Conservation (phyloP, 2,113 vertebrate genomes). For the Oenanthe oenanthe region DNA sequence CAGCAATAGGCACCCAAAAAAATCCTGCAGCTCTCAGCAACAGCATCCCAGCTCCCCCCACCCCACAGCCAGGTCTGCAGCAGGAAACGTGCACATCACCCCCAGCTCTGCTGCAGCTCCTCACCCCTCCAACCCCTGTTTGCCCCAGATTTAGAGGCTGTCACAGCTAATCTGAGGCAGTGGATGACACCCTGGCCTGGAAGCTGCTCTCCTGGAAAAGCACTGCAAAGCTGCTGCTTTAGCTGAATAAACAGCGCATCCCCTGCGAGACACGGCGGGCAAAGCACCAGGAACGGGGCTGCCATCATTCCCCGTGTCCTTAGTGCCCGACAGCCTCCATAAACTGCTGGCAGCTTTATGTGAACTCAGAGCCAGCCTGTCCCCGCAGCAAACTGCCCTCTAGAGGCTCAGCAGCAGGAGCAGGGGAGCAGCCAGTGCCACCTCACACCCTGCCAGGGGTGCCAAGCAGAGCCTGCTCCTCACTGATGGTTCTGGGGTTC, state of each 20-base stretch:
- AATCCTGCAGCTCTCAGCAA: constrained; percentile 21
- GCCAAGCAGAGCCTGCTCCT: neutral
- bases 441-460: neutral
- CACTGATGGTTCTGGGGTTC: neutral
- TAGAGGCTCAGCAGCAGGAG: neutral
- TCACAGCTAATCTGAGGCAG: neutral
- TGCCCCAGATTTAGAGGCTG: constrained; percentile 46
- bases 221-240: constrained; percentile 32
- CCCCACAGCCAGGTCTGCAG: neutral
- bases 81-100: neutral
- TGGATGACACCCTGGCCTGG: neutral
- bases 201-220: constrained; percentile 29
- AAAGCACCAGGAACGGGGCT: neutral
- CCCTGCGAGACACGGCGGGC: constrained; percentile 24
- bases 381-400: neutral
- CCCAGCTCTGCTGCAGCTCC: neutral
- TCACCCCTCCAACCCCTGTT: neutral
- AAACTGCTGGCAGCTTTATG: constrained; percentile 59
- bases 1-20: neutral
- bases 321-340: constrained; percentile 61
- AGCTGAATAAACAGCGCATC: constrained; percentile 43
- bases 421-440: neutral
- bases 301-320: constrained; percentile 58
- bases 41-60: neutral
- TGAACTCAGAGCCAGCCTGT: constrained; percentile 23